Evolutionary conservation across 2,113 vertebrate genomes (phyloP).

Genomic region (Noctilio leporinus): DNA sequence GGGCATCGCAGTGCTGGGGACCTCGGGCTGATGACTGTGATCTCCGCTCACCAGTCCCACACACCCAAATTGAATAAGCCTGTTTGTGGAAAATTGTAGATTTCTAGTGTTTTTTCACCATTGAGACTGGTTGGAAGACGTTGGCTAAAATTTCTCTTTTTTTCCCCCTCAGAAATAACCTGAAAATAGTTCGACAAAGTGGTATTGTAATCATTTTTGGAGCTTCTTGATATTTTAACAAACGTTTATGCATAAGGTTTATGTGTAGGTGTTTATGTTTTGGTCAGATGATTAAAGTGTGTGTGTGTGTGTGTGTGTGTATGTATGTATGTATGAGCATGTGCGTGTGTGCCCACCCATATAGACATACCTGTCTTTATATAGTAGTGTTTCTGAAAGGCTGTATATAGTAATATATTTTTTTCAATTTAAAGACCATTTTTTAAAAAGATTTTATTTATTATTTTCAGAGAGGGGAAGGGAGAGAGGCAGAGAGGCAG

Average conservation of each 20-base stretch:
- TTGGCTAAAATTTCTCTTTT: neutral
- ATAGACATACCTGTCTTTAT: neutral
- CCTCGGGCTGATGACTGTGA: neutral
- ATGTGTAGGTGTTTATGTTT: neutral
- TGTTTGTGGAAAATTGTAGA: neutral
- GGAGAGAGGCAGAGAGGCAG: too few species aligned
- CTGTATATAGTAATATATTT: neutral
- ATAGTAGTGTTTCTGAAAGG: conserved; percentile 7
- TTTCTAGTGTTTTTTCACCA: neutral
- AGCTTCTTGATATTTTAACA: neutral
- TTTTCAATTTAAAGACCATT: conserved; percentile 17
- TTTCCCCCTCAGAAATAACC: neutral
- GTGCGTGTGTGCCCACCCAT: neutral
- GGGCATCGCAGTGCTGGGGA: too few species aligned
- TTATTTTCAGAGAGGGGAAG: too few species aligned
- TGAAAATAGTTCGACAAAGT: neutral
- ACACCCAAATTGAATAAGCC: neutral
- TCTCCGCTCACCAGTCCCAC: neutral
- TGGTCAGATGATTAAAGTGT: too few species aligned
- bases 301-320: too few species aligned
- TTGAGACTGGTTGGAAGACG: neutral
- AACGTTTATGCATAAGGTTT: neutral
- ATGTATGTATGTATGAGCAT: too few species aligned
- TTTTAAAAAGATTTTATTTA: too few species aligned
- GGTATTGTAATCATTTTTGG: neutral